phyloP scores from a whole-genome alignment of 1,140 invertebrate species.

The Drosophila guanche region DNA sequence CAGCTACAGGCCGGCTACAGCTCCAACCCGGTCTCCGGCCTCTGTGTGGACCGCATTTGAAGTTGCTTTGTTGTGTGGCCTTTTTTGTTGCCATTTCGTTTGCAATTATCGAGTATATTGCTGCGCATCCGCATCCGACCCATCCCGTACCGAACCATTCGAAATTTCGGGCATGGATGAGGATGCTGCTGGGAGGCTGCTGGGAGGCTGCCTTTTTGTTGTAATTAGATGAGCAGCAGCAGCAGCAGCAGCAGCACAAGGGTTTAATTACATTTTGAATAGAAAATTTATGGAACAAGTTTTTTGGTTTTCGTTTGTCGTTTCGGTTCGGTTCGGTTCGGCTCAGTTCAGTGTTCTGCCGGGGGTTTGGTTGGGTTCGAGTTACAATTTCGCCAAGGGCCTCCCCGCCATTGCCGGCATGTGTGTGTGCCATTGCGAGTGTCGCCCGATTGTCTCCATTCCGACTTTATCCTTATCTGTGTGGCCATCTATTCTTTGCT shows the following conservation, averaged over 20 bases:
- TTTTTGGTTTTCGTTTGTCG: constrained; percentile 52
- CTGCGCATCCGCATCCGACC: constrained; percentile 17
- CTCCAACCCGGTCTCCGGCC: background rate
- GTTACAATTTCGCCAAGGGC: constrained; percentile 18
- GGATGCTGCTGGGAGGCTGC: constrained; percentile 28
- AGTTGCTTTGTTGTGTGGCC: too few relatives aligned
- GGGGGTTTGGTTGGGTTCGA: constrained; percentile 9
- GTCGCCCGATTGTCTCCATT: background rate
- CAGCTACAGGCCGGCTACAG: constrained; percentile 1
- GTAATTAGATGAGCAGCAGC: constrained; percentile 75
- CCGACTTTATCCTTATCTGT: constrained; percentile 3
- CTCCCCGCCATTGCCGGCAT: constrained; percentile 54
- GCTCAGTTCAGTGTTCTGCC: constrained; percentile 16
- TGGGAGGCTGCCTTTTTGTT: constrained; percentile 55
- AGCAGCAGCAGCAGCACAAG: constrained; percentile 49
- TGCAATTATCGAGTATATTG: constrained; percentile 79
- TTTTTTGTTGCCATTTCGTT: constrained; percentile 52
- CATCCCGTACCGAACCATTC: background rate
- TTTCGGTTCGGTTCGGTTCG: constrained; percentile 20
- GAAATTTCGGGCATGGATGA: constrained; percentile 12
- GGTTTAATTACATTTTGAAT: constrained; percentile 82
- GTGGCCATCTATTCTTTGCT: background rate
- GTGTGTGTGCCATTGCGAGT: constrained; percentile 55
- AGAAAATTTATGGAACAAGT: constrained; percentile 81
- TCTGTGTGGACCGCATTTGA: too few relatives aligned